Base-by-base conservation (phyloP, 2,113 vertebrate species). In the Prochilodus magdalenae region DNA sequence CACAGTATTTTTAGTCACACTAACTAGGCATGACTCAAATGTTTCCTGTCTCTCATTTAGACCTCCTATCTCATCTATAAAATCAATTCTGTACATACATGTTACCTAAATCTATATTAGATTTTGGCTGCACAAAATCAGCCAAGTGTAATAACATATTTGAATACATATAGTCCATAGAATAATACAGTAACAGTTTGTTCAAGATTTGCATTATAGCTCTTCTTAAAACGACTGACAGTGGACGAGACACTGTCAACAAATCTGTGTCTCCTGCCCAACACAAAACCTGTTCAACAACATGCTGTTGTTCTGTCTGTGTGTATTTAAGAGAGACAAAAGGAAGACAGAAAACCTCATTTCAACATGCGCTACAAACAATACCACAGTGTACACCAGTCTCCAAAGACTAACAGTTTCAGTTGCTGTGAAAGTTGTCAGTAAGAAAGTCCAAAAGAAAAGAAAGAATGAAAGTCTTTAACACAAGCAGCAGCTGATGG, bases 301-400 rank as follows among this genome's bases (percentile, higher is more conserved):
- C 60, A 53, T 78, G 5, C 36, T 81, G 53, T 49, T 33, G 59
- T n/a, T 4, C n/a, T 72, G 51, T 24, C 15, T 49, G 44, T 40
- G 51, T 51, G 16, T 80, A 26, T 29, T 53, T 24, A 70, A 18
- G 26, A 24, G 51, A 59, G 27, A 59, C 4, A 24, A 33, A 53
- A 60, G 27, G 51, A 15, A 70, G 47, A 77, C 40, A 44, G 40
- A 49, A 69, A 73, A 49, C 62, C 8, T 74, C 62, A 75, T 60
- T 53, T 65, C 59, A 84, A 80, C 40, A 66, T 70, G 30, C 59
- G 65, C 8, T 26, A 57, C n/a, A 79, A 59, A 71, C 33, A 82
- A 49, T 24, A 20, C 51, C 3, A 65, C 40, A 81, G 27, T 59
- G 59, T 77, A 74, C 67, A 26, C 26, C n/a, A 26, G 77, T 80